phyloP scores from a whole-genome alignment of 37 sponge, comb jelly and placozoan genomes.

The Hexactinellida sp. region DNA sequence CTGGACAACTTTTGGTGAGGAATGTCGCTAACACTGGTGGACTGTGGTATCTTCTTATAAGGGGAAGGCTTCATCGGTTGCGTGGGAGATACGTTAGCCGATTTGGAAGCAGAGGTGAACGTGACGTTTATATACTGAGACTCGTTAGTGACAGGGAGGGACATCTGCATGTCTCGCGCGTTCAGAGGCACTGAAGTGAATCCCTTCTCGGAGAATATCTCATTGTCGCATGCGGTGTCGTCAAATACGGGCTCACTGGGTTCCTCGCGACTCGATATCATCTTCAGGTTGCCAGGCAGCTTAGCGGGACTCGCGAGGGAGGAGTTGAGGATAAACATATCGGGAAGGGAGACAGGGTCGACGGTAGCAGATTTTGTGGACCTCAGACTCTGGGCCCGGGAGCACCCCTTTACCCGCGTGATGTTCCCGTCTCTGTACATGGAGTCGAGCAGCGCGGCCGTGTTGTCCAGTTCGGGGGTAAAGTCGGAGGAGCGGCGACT shows the following conservation, averaged over 20 bases:
- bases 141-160: background rate
- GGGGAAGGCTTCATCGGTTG: background rate
- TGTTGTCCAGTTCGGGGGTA: background rate
- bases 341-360: too few species aligned
- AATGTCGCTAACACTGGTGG: background rate
- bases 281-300: background rate
- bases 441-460: background rate
- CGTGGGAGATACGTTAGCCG: background rate
- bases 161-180: background rate
- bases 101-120: background rate
- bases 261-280: background rate
- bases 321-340: too few species aligned
- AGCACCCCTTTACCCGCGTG: background rate
- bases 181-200: background rate
- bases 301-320: too few species aligned
- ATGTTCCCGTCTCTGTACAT: background rate
- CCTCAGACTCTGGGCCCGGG: background rate
- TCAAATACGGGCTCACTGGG: background rate
- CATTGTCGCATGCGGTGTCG: background rate
- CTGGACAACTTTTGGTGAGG: background rate
- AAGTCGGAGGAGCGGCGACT: background rate
- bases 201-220: background rate
- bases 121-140: background rate
- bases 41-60: background rate
- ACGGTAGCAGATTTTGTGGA: background rate